Base-by-base conservation (phyloP, 2,797 vertebrate genomes). In the Liparis tanakae region DNA sequence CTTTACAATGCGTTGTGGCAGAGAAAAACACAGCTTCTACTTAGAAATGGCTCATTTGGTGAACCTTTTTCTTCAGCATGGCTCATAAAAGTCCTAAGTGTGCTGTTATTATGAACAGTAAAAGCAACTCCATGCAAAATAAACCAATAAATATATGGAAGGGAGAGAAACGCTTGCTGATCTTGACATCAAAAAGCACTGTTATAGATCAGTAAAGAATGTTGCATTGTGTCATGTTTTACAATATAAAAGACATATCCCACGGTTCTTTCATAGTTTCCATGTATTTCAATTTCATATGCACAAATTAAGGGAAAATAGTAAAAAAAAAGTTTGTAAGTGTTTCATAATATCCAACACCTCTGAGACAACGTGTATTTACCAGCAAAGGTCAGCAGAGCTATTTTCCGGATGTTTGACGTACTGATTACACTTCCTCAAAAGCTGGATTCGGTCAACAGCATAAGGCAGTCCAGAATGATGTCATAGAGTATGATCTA, bases 401-500 rank as follows among this genome's bases (percentile, higher is more conserved):
- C 87, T 87, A 80, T 75, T 87, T 87, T 72, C 80, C 25, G 74
- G 71, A 91, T 86, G 79, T 89, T 88, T 72, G 79, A 72, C n/a
- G 18, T 43, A 61, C 83, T 81, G 87, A 87, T 91, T 84, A 82
- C 79, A 91, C 90, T 91, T 93, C 90, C 85, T 71, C 83, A 72
- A 62, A 81, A 72, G 85, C 78, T 76, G 84, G 79, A 87, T 88
- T 84, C 84, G 89, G 88, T 90, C 85, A 85, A 88, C 89, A 82
- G 87, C 81, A 71, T 85, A 74, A 69, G 67, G 86, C 86, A 48
- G 76, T 89, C 92, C 90, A 92, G 82, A 50, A 90, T 95, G 94
- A 95, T 92, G 93, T 95, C 93, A 94, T 92, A 81, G 84, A 89
- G 86, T 87, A 93, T 94, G 93, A 94, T 93, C 90, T 94, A 91